Percentiles rank a stretch among this genome's conserved stretches.
Evolutionary conservation across 1,140 invertebrate species (phyloP).

Genomic region (Aphelinus atriplicis): DNA sequence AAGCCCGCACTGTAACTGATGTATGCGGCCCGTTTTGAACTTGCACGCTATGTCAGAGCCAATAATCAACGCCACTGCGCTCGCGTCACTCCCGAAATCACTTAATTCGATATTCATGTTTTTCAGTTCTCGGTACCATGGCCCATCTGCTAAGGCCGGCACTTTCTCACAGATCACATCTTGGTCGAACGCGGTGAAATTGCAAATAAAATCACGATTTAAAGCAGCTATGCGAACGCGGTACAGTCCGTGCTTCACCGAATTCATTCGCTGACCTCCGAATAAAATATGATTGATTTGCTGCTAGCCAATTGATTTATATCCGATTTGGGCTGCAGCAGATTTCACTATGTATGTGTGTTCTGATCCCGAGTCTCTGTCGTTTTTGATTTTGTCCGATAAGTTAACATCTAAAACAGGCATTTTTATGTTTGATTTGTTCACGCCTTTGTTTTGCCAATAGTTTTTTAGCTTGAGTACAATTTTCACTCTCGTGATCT

Average conservation of each 20-base stretch:
- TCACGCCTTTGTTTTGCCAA: slow-evolving; percentile 17
- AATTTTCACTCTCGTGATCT: slow-evolving; percentile 18
- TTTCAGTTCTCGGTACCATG: slow-evolving; percentile 34
- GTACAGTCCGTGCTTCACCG: slow-evolving; percentile 28
- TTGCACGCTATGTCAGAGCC: slow-evolving; percentile 52
- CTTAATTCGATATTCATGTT: slow-evolving; percentile 36
- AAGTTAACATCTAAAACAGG: slow-evolving; percentile 39
- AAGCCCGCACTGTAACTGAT: slow-evolving; percentile 24
- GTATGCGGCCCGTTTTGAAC: slow-evolving; percentile 46
- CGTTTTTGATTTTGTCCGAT: slow-evolving; percentile 5
- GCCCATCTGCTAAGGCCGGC: background rate
- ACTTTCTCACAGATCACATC: slow-evolving; percentile 40
- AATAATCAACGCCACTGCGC: slow-evolving; percentile 46
- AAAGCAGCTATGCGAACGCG: slow-evolving; percentile 15
- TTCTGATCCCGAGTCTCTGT: slow-evolving; percentile 38
- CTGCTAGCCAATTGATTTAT: slow-evolving; percentile 1
- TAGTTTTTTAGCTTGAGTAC: slow-evolving; percentile 33
- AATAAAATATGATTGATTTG: slow-evolving; percentile 34
- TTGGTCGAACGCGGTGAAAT: slow-evolving; percentile 40
- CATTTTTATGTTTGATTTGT: slow-evolving; percentile 13
- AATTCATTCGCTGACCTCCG: slow-evolving; percentile 17
- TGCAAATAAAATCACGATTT: slow-evolving; percentile 23
- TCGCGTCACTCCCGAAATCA: slow-evolving; percentile 13
- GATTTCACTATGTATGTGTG: slow-evolving; percentile 33
- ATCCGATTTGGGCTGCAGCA: slow-evolving; percentile 6